A percentile compares a stretch with the other conserved stretches of the same genome.
Evolutionary conservation across 2,113 vertebrate genomes (phyloP).

Genomic region (Cranoglanis bouderius): DNA sequence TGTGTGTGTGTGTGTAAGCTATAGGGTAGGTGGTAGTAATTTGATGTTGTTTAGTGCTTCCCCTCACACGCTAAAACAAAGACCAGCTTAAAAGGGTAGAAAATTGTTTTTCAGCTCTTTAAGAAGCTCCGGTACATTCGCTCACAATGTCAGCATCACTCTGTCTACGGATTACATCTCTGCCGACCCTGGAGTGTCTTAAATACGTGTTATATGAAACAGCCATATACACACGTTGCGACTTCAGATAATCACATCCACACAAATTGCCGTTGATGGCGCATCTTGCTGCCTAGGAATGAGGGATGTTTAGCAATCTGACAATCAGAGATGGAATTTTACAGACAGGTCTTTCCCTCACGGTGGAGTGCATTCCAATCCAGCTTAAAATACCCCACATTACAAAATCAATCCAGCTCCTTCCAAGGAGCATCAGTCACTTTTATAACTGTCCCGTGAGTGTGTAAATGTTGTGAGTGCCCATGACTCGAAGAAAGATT

Average conservation of each 20-base stretch:
- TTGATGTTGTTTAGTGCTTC: neutral
- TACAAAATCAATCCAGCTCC: slow-evolving; percentile 25
- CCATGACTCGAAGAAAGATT: neutral
- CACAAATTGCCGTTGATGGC: slow-evolving; percentile 23
- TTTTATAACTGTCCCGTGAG: slow-evolving; percentile 38
- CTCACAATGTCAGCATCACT: neutral
- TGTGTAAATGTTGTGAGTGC: slow-evolving; percentile 14
- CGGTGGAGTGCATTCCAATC: neutral
- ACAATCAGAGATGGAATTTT: neutral
- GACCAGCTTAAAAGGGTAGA: neutral
- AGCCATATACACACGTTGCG: neutral
- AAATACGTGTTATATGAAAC: neutral
- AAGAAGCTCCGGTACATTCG: slow-evolving; percentile 1
- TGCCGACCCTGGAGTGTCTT: neutral
- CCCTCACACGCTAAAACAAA: slow-evolving; percentile 2
- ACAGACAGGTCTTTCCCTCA: neutral
- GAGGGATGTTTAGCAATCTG: slow-evolving; percentile 19
- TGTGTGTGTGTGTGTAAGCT: neutral
- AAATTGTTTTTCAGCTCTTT: slow-evolving; percentile 23
- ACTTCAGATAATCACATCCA: neutral
- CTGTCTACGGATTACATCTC: neutral
- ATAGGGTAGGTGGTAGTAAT: neutral
- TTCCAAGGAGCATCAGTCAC: slow-evolving; percentile 23
- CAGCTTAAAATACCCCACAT: slow-evolving; percentile 21
- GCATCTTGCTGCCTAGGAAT: neutral